Conservation (phyloP, 1,140 invertebrate genomes). For the Formica selysi region DNA sequence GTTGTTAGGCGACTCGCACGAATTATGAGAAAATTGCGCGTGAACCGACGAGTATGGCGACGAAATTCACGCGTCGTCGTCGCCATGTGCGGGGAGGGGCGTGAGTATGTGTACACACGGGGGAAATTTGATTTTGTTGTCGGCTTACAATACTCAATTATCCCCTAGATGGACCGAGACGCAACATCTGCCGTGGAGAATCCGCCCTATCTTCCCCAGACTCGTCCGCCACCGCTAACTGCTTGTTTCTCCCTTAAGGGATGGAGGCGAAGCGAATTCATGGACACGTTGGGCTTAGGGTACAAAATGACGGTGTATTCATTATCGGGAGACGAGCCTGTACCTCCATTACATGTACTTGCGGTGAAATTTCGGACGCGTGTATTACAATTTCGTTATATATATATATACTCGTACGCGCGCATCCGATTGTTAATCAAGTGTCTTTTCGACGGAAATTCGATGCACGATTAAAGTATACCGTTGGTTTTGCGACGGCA, state of each 20-base stretch:
- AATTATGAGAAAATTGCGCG: conserved; percentile 9
- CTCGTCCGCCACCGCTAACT: conserved; percentile 57
- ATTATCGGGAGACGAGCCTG: conserved; percentile 22
- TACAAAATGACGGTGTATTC: conserved; percentile 33
- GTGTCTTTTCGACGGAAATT: background rate
- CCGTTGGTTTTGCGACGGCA: conserved; percentile 1
- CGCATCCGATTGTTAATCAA: conserved; percentile 7
- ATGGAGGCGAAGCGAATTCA: conserved; percentile 68
- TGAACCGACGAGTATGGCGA: background rate
- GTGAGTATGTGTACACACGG: conserved; percentile 64
- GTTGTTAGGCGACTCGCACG: conserved; percentile 1
- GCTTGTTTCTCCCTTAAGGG: conserved; percentile 72
- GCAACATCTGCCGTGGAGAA: conserved; percentile 76
- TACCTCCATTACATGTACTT: background rate
- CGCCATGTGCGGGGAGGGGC: conserved; percentile 13
- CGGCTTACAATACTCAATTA: conserved; percentile 84
- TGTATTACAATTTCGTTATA: conserved; percentile 5
- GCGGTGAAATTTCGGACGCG: background rate
- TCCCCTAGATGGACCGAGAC: conserved; percentile 63
- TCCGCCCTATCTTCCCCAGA: conserved; percentile 27
- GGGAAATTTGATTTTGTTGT: conserved; percentile 82
- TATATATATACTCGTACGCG: too few relatives aligned
- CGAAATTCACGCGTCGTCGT: conserved; percentile 33
- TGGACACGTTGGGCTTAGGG: conserved; percentile 49
- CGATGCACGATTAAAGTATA: background rate